Conservation (phyloP, 2,888 invertebrate species). For the Cosmorhoe ocellata region DNA sequence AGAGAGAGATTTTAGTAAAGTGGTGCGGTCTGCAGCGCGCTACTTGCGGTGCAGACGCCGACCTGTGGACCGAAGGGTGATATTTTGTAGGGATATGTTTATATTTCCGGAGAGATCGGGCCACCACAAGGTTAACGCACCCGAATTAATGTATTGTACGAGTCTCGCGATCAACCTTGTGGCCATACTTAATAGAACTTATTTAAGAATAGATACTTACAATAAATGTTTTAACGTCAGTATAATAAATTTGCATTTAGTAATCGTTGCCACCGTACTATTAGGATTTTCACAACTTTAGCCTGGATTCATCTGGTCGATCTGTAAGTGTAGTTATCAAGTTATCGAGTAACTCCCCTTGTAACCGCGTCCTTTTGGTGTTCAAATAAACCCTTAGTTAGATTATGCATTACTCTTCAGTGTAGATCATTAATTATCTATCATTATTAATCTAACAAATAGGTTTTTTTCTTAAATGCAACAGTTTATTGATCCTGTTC, state of each 20-base stretch:
- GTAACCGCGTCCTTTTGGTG: conserved; percentile 15
- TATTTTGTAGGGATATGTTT: conserved; percentile 35
- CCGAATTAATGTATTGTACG: conserved; percentile 61
- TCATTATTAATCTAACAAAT: background rate
- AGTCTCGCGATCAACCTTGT: conserved; percentile 47
- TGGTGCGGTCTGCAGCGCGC: conserved; percentile 27
- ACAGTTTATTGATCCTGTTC: background rate
- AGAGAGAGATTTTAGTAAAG: conserved; percentile 43
- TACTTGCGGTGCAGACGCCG: background rate
- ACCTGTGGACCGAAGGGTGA: conserved; percentile 9
- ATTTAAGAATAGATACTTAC: conserved; percentile 42
- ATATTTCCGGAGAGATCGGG: conserved; percentile 53
- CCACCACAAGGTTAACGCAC: conserved; percentile 50
- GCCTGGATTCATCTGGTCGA: conserved; percentile 15
- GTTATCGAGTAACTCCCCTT: conserved; percentile 18
- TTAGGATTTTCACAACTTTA: conserved; percentile 29
- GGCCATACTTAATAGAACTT: conserved; percentile 50
- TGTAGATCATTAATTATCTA: too few species aligned
- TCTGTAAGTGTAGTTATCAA: conserved; percentile 16
- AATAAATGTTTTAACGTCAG: conserved; percentile 52
- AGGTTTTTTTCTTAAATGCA: background rate
- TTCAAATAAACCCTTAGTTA: conserved; percentile 12
- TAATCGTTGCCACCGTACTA: conserved; percentile 43
- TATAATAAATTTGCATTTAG: conserved; percentile 34
- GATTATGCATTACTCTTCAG: background rate